Evolutionary conservation across 2,797 vertebrate genomes (phyloP).

Genomic region (Heterohyrax brucei): DNA sequence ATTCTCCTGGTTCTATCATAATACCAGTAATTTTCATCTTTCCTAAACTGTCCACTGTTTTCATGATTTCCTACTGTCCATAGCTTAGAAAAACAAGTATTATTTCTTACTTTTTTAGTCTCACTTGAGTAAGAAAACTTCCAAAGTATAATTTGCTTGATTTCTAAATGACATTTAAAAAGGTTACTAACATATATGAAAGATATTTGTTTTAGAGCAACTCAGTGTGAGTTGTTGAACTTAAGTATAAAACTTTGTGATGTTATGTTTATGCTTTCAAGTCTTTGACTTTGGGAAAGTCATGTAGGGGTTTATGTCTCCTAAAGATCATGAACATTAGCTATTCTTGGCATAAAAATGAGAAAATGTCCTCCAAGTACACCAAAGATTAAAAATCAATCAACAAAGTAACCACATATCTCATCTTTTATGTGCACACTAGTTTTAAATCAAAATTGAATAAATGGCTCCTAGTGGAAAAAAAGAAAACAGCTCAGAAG

Average conservation of each 20-base stretch:
- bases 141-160: neutral
- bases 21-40: neutral
- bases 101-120: neutral
- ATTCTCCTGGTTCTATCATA: neutral
- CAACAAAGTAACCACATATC: conserved; percentile 10
- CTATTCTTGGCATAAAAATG: conserved; percentile 43
- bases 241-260: neutral
- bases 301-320: neutral
- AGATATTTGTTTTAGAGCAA: neutral
- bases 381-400: neutral
- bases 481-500: no score
- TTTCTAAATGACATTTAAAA: neutral
- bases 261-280: neutral
- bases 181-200: neutral
- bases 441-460: conserved; percentile 22
- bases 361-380: conserved; percentile 12
- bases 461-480: neutral
- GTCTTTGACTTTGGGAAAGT: conserved; percentile 34
- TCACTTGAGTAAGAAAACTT: conserved; percentile 23
- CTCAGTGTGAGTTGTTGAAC: neutral
- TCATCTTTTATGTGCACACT: conserved; percentile 43
- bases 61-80: neutral
- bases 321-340: conserved; percentile 31
- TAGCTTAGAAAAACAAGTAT: neutral
- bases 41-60: neutral